These are phyloP conservation scores for Drosophila leontia DNA, from an alignment of 1,140 invertebrate species.

Conservation along the genomic window DNA sequence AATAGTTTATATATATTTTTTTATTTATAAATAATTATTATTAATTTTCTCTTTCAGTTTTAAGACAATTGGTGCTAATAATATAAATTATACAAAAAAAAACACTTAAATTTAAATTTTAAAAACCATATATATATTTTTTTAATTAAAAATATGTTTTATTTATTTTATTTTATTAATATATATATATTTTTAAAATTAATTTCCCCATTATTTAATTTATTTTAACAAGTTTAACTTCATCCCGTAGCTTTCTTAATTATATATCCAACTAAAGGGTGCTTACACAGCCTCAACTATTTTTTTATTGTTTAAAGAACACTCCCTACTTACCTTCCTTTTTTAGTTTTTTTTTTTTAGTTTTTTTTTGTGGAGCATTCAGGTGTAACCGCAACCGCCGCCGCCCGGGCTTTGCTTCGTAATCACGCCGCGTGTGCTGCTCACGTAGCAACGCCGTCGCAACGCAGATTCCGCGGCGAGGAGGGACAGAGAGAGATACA, in stretches of 20 bases:
- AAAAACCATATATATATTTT: too few species aligned
- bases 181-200: too few species aligned
- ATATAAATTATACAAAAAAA: too few species aligned
- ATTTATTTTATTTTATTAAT: too few species aligned
- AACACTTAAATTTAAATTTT: too few species aligned
- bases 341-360: too few species aligned
- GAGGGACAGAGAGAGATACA: slow-evolving; percentile 18
- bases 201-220: background rate
- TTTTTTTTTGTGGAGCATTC: slow-evolving; percentile 19
- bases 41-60: too few species aligned
- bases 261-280: background rate
- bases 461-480: slow-evolving; percentile 10
- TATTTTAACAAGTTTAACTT: background rate
- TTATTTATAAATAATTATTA: too few species aligned
- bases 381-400: slow-evolving; percentile 72
- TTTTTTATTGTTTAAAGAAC: background rate
- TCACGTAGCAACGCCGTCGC: slow-evolving; percentile 73
- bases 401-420: slow-evolving; percentile 46
- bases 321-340: background rate
- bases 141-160: too few species aligned
- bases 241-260: background rate
- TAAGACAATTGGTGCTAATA: too few species aligned
- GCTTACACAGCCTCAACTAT: too few species aligned
- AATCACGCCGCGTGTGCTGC: slow-evolving; percentile 76
- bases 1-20: too few species aligned